These are phyloP conservation scores for Lemur catta DNA, from an alignment of 2,797 vertebrate species.

Conservation along the genomic window DNA sequence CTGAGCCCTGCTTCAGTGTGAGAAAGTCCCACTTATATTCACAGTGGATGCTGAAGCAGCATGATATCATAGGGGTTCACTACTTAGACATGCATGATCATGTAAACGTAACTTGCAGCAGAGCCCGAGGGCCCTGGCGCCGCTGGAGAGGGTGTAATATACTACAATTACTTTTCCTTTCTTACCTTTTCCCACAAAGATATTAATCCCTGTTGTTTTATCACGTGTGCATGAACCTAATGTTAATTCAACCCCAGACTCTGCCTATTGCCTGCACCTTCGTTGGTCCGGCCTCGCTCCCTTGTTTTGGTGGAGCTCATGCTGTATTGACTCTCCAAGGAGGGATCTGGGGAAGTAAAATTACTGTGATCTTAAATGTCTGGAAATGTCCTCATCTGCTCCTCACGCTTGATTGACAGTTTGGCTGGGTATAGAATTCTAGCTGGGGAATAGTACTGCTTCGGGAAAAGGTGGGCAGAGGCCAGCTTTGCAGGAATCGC, in stretches of 20 bases:
- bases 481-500: rapidly evolving
- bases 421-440: not conserved
- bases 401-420: rapidly evolving
- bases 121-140: not conserved
- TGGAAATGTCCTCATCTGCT: not conserved
- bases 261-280: not conserved
- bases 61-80: not conserved
- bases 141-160: rapidly evolving
- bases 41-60: not conserved
- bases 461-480: not conserved
- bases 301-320: not conserved
- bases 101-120: rapidly evolving
- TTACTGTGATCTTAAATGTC: not conserved
- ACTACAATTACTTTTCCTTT: rapidly evolving
- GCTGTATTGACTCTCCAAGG: not conserved
- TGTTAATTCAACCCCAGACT: too few relatives aligned
- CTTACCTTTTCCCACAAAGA: not conserved
- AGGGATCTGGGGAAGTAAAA: not conserved
- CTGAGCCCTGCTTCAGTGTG: not conserved
- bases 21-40: not conserved
- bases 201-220: rapidly evolving
- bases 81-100: rapidly evolving
- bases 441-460: not conserved
- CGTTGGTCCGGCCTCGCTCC: not conserved
- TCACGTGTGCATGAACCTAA: rapidly evolving